Base-by-base conservation (phyloP, 2,888 invertebrate species). In the Trichogramma dendrolimi region DNA sequence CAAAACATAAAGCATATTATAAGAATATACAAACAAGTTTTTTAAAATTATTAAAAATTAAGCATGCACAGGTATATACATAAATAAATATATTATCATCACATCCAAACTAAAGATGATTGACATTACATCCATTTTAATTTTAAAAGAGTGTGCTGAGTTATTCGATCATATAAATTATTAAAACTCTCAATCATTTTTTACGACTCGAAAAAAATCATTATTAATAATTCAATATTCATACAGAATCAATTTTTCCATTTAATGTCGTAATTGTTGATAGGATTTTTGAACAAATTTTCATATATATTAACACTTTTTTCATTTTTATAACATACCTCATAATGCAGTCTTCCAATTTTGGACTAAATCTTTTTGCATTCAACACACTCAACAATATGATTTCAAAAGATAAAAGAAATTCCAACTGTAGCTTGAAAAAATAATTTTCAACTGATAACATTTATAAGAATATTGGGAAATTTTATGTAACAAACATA, bases 91-190 rank as follows among this genome's bases (percentile, higher is more conserved):
- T 67, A 61, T 51, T 66, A 65, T 63, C 58, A 58, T 60, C 52
- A 62, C 69, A 72, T 71, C 68, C 67, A 72, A 68, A 70, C 68
- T 71, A 71, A 71, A 64, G 55, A 67, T 60, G n/a, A 60, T 41
- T 55, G 42, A 49, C 50, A 42, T 55, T 53, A 58, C 40, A 41
- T 55, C 47, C 57, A 57, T 57, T 56, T 53, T 47, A 62, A 64
- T 62, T 53, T 58, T 10, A 40, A 55, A 59, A 48, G 8, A 38
- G 43, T 44, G 48, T 61, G 61, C 48, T 54, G 54, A 49, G 46
- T 63, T 53, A 56, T 56, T 62, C 52, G 10, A 53, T 59, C 59
- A 58, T 58, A n/a, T 43, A 43, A 27, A 51, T 60, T 47, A 55
- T 38, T 39, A 38, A 38, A 57, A 46, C 54, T 56, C 11, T 47